Evolutionary conservation across 1,140 invertebrate species (phyloP).

Genomic region (Leptinotarsa defecta): DNA sequence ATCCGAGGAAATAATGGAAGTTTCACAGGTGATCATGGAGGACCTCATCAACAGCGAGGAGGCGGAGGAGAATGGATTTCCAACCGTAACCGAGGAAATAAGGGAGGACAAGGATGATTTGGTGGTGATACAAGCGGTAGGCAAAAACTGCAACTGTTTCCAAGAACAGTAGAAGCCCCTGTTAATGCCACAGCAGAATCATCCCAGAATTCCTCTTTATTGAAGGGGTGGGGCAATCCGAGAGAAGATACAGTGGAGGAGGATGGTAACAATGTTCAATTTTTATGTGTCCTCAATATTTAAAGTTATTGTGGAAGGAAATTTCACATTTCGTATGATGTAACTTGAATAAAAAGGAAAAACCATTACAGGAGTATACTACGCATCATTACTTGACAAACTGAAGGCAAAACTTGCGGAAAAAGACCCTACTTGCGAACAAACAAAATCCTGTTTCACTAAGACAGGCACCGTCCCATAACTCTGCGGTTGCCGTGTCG

Average conservation of each 20-base stretch:
- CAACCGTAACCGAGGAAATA: slow-evolving; percentile 50
- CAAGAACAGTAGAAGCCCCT: slow-evolving; percentile 81
- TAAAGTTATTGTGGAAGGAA: not conserved
- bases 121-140: slow-evolving; percentile 66
- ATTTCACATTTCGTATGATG: not conserved
- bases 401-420: no score
- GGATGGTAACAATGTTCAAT: not conserved
- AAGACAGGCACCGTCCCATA: no score
- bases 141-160: slow-evolving; percentile 80
- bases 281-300: not conserved
- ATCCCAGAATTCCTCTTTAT: slow-evolving; percentile 80
- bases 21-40: slow-evolving; percentile 55
- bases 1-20: slow-evolving; percentile 62
- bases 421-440: no score
- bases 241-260: slow-evolving; percentile 74
- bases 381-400: no score
- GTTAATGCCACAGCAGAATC: slow-evolving; percentile 84
- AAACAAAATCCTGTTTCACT: no score
- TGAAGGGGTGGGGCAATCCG: slow-evolving; percentile 76
- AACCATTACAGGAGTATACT: no score
- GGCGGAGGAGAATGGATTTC: slow-evolving; percentile 56
- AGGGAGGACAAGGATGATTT: slow-evolving; percentile 25
- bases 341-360: not conserved
- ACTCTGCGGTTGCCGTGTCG: no score
- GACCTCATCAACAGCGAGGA: slow-evolving; percentile 37